These are phyloP conservation scores for Linyphia triangularis DNA, from an alignment of 2,888 invertebrate genomes.

Conservation along the genomic window DNA sequence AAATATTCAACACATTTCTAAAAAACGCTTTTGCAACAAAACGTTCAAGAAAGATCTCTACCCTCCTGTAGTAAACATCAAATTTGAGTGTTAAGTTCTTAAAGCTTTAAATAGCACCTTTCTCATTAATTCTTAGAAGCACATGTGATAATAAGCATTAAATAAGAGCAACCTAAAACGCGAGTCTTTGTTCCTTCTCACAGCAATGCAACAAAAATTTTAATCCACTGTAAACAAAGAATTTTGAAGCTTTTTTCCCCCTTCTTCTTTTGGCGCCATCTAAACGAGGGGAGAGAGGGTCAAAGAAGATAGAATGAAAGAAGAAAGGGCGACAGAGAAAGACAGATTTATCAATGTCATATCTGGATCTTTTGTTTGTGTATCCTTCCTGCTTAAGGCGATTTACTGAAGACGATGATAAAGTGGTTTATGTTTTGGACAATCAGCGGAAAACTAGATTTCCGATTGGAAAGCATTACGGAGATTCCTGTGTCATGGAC, in stretches of 20 bases:
- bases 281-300: neutral
- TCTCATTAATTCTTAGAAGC: constrained; percentile 24
- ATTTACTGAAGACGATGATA: constrained; percentile 1
- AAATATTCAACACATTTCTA: neutral
- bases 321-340: neutral
- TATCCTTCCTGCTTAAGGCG: neutral
- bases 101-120: neutral
- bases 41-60: neutral
- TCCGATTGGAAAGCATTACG: neutral
- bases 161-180: neutral
- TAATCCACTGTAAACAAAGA: constrained; percentile 29
- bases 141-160: neutral
- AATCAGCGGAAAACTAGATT: neutral
- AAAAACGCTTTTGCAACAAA: no score
- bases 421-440: neutral
- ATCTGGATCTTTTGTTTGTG: constrained; percentile 24
- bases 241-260: neutral
- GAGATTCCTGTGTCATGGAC: neutral
- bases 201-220: neutral
- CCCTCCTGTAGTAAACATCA: neutral
- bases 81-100: neutral
- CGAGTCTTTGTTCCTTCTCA: neutral
- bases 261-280: neutral
- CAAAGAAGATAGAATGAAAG: constrained; percentile 1
- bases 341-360: constrained; percentile 60